Percentiles rank a stretch among this genome's conserved stretches.
These are phyloP conservation scores for Addax nasomaculatus DNA, from an alignment of 2,113 vertebrate species.

Conservation along the genomic window DNA sequence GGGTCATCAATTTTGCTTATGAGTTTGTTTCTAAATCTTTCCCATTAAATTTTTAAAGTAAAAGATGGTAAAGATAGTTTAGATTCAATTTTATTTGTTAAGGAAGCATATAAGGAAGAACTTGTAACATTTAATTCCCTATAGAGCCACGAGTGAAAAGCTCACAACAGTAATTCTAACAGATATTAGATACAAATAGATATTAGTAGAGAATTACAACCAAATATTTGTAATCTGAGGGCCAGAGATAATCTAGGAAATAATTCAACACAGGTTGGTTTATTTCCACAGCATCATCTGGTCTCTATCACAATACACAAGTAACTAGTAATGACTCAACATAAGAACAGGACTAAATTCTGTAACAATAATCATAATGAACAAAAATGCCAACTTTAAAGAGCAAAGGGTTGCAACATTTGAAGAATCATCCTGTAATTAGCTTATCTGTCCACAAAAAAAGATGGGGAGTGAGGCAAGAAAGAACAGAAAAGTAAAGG, in stretches of 20 bases:
- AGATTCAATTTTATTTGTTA: slow-evolving; percentile 16
- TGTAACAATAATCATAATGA: not conserved
- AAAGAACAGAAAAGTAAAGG: not conserved
- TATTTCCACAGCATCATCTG: not conserved
- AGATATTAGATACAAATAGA: not conserved
- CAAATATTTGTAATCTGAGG: not conserved
- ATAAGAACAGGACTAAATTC: not conserved
- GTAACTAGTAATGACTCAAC: not conserved
- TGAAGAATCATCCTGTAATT: not conserved
- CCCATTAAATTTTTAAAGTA: not conserved
- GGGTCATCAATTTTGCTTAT: not conserved
- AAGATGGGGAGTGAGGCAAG: not conserved
- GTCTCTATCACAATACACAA: not conserved
- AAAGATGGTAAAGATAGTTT: not conserved
- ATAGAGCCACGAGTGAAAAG: not conserved
- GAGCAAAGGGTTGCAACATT: not conserved
- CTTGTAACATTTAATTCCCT: not conserved
- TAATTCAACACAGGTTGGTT: not conserved
- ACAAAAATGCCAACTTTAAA: not conserved
- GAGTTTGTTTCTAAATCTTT: not conserved
- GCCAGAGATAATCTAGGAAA: slow-evolving; percentile 6
- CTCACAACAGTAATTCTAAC: not conserved
- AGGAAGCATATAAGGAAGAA: not conserved
- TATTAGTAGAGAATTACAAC: not conserved
- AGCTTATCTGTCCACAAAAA: not conserved